Evolutionary conservation across 2,888 invertebrate species (phyloP).

Genomic region (Conomelus anceps): DNA sequence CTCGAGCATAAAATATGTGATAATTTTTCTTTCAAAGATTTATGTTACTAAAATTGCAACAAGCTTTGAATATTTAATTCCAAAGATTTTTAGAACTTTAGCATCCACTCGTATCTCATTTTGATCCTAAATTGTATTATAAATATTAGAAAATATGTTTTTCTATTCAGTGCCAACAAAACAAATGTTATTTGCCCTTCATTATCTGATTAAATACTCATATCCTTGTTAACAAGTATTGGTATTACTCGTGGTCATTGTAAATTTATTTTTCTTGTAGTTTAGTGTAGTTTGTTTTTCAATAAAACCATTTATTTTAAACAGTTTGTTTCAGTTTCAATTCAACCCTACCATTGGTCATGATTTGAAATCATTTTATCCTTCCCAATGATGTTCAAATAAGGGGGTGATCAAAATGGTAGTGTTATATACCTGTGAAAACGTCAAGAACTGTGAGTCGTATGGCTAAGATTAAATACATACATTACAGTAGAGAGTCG

Average conservation of each 20-base stretch:
- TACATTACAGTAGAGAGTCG: too few species aligned
- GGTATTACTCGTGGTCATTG: not conserved
- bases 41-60: not conserved
- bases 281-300: not conserved
- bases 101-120: too few species aligned
- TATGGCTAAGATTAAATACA: too few species aligned
- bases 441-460: not conserved
- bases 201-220: not conserved
- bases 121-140: too few species aligned
- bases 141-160: too few species aligned
- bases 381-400: too few species aligned
- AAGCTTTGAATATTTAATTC: not conserved
- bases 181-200: not conserved
- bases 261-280: not conserved
- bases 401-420: too few species aligned
- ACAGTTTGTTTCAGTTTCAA: not conserved
- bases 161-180: too few species aligned
- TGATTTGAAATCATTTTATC: not conserved
- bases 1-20: too few species aligned
- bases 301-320: not conserved
- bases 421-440: too few species aligned
- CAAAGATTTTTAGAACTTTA: not conserved
- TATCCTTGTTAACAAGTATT: too few species aligned
- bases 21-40: too few species aligned
- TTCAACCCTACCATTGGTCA: not conserved